Conservation (phyloP, 2,888 invertebrate genomes). For the Luperina testacea region DNA sequence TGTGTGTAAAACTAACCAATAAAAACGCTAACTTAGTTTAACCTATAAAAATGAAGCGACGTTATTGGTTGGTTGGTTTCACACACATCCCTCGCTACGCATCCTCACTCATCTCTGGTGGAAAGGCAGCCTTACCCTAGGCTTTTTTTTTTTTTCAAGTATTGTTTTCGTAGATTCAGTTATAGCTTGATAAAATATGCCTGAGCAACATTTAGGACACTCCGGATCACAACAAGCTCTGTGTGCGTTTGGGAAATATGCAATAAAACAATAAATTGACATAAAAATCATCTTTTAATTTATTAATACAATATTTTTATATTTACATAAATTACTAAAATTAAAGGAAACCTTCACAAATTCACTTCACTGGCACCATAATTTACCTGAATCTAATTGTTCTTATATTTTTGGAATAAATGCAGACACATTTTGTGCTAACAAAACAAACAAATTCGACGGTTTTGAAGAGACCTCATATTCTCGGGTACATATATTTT, state of each 20-base stretch:
- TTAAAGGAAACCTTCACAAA: constrained; percentile 69
- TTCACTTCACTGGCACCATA: constrained; percentile 64
- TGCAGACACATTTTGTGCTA: constrained; percentile 58
- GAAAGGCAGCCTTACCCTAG: too few relatives aligned
- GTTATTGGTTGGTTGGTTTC: too few relatives aligned
- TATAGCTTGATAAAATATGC: neutral
- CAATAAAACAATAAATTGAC: constrained; percentile 66
- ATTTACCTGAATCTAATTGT: constrained; percentile 53
- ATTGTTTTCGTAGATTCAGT: neutral
- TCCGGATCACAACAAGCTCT: neutral
- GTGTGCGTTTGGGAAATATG: neutral
- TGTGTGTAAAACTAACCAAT: too few relatives aligned
- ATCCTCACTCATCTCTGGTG: too few relatives aligned
- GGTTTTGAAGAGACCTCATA: constrained; percentile 22
- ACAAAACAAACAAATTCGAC: constrained; percentile 29
- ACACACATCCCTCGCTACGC: too few relatives aligned
- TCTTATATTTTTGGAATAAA: constrained; percentile 52
- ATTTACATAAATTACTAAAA: constrained; percentile 85
- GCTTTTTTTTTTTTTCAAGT: too few relatives aligned
- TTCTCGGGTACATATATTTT: constrained; percentile 1
- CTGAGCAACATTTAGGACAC: neutral
- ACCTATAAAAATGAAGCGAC: too few relatives aligned
- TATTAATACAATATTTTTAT: constrained; percentile 83
- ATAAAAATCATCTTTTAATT: constrained; percentile 84
- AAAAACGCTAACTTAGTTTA: too few relatives aligned